Evolutionary conservation across 2,797 vertebrate genomes (phyloP), one percentile per base, ranked within the genome.

Genomic region (Poecilia picta): DNA sequence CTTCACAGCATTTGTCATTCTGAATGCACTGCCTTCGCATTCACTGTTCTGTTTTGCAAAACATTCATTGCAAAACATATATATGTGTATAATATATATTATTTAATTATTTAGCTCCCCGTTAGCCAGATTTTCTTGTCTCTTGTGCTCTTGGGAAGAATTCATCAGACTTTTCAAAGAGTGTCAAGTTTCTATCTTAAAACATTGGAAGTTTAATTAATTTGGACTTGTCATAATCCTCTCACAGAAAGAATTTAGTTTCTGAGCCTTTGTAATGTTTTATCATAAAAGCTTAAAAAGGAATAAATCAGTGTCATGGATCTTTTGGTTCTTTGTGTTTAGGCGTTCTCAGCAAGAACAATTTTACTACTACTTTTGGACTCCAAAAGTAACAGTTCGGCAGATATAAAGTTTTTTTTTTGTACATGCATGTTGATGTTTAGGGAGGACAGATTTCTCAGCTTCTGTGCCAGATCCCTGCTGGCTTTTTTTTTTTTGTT

Each of bases 1-100:
- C 70, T 51, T 87, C 45, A 51, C 55, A 16, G 68, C n/a, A 4
- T 87, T 70, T 88, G 85, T 90, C 89, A 31, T 66, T 25, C 81
- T 73, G 31, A 70, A 5, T 70, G 71, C 59, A 33, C 7, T 49
- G 41, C 16, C 13, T 53, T 51, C 81, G 25, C 76, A 43, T 72
- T 47, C 62, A 13, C 73, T 82, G 84, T 82, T 88, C 83, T 74
- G 78, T 79, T n/a, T 43, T 62, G 41, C 1, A 75, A 62, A 75
- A 45, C 28, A 33, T 45, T 62, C 16, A n/a, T n/a, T n/a, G n/a
- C n/a, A n/a, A n/a, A n/a, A n/a, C n/a, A n/a, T n/a, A n/a, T n/a
- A n/a, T n/a, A n/a, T n/a, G n/a, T n/a, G n/a, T n/a, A n/a, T n/a
- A n/a, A n/a, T n/a, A n/a, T n/a, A n/a, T n/a, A n/a, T n/a, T n/a